Evolutionary conservation across 2,113 vertebrate species (phyloP).

Genomic region (human (Homo sapiens)): DNA sequence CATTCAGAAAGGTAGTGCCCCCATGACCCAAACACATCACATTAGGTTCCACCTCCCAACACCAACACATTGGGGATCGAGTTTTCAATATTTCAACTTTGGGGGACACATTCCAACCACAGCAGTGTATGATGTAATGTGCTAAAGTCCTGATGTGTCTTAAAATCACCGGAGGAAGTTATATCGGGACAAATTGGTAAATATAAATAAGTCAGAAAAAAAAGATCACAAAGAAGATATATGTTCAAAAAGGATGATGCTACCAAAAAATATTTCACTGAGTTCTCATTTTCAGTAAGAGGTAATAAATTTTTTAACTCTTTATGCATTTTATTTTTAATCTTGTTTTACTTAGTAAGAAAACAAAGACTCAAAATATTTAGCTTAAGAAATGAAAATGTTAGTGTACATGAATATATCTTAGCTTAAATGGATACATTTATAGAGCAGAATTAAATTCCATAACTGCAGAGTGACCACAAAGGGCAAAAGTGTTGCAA

Average conservation of each 20-base stretch:
- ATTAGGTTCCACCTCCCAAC: not conserved
- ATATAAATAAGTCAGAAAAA: not conserved
- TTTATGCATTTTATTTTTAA: not conserved
- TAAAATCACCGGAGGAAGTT: not conserved
- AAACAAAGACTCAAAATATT: not conserved
- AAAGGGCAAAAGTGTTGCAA: not conserved
- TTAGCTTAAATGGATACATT: not conserved
- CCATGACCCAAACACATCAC: not conserved
- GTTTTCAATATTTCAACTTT: not conserved
- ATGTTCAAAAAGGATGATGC: not conserved
- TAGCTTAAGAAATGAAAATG: not conserved
- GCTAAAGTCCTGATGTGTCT: not conserved
- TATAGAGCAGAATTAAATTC: conserved; percentile 26
- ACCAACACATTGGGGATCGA: not conserved
- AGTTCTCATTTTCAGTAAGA: not conserved
- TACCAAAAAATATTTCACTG: not conserved
- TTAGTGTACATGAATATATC: not conserved
- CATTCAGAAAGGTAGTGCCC: too few relatives aligned
- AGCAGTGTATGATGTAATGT: not conserved
- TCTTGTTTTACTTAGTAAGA: not conserved
- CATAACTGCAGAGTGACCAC: not conserved
- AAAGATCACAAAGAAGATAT: not conserved
- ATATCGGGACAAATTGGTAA: not conserved
- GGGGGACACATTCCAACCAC: too few relatives aligned
- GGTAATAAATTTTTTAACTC: not conserved